Evolutionary conservation across 2,113 vertebrate species (phyloP).

Genomic region (Formicarius rufipectus): DNA sequence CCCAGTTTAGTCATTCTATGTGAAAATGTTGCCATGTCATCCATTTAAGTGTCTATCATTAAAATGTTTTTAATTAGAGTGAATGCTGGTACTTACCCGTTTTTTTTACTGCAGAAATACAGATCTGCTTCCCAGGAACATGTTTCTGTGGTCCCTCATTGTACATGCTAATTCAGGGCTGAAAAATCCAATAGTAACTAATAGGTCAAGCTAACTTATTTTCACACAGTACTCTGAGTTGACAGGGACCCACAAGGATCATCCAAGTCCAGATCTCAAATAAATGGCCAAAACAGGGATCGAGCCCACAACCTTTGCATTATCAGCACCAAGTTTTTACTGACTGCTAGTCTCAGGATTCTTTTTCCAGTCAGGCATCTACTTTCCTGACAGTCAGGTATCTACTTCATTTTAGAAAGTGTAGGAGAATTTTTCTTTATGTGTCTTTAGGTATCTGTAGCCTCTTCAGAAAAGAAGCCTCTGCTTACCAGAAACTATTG

Average conservation of each 20-base stretch:
- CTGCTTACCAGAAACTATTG: background rate
- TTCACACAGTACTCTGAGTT: background rate
- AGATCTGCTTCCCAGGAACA: background rate
- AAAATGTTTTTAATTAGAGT: constrained; percentile 1
- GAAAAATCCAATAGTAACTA: background rate
- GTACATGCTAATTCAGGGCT: background rate
- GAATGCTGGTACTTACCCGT: background rate
- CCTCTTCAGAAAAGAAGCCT: background rate
- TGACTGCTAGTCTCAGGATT: background rate
- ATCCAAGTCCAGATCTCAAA: background rate
- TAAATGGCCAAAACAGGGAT: background rate
- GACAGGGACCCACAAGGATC: background rate
- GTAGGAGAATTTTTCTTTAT: background rate
- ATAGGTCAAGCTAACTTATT: background rate
- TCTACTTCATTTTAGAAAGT: background rate
- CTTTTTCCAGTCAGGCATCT: background rate
- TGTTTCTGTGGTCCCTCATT: background rate
- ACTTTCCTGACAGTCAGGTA: background rate
- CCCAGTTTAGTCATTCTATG: constrained; percentile 13
- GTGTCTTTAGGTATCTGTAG: background rate
- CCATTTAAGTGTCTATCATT: constrained; percentile 23
- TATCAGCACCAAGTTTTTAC: background rate
- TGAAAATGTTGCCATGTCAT: constrained; percentile 46
- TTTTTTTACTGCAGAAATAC: background rate
- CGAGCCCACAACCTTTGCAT: background rate